Percentiles rank a stretch among this genome's conserved stretches.
Evolutionary conservation across 2,113 vertebrate genomes (phyloP).

Genomic region (Gallinago media): DNA sequence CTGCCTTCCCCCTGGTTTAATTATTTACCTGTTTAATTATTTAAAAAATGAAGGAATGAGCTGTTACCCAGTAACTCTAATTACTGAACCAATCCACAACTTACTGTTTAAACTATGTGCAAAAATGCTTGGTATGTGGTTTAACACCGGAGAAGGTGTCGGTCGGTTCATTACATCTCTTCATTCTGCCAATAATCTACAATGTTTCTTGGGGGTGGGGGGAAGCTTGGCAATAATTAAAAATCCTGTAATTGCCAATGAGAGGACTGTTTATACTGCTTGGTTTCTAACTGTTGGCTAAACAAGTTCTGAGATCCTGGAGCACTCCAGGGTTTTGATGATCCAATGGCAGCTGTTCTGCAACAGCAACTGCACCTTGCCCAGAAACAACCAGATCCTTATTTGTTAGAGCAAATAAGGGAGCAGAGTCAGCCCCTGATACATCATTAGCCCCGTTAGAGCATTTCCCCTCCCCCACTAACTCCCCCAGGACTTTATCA

Average conservation of each 20-base stretch:
- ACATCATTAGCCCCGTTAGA: not conserved
- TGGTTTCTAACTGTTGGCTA: not conserved
- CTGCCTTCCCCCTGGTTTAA: not conserved
- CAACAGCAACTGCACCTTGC: not conserved
- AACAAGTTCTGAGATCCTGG: not conserved
- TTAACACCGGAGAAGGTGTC: not conserved
- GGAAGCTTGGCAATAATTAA: not conserved
- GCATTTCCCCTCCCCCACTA: not conserved
- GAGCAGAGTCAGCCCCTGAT: not conserved
- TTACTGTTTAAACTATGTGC: not conserved
- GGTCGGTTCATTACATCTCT: not conserved
- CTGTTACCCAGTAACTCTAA: not conserved
- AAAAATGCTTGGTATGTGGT: accelerated
- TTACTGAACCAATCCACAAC: not conserved
- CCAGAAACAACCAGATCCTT: not conserved
- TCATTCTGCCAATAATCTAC: not conserved
- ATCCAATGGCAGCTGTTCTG: not conserved
- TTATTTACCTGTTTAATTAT: not conserved
- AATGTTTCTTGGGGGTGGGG: not conserved
- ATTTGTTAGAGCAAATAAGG: not conserved
- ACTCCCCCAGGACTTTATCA: not conserved
- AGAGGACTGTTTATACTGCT: not conserved
- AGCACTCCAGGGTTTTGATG: not conserved
- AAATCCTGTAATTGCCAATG: not conserved
- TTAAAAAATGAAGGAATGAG: not conserved